A percentile compares a stretch with the other conserved stretches of the same genome.
Conservation (phyloP, 2,888 invertebrate genomes). For the Parapristionchus giblindavisi region DNA sequence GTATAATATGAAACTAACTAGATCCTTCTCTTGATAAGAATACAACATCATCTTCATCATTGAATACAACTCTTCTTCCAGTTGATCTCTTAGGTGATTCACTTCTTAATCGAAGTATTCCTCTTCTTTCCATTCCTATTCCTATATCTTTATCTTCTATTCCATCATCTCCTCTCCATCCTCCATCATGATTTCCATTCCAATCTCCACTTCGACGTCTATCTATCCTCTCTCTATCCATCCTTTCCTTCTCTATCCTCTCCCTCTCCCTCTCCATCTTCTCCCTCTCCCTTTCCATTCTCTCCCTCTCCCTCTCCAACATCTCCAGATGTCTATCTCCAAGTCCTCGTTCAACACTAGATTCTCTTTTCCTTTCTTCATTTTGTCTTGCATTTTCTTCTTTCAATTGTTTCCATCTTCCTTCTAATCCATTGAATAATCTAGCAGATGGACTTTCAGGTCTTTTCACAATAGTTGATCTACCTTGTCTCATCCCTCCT, state of each 20-base stretch:
- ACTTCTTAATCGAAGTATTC: slow-evolving; percentile 29
- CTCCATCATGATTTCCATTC: neutral
- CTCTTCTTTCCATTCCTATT: neutral
- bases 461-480: slow-evolving; percentile 23
- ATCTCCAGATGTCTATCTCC: slow-evolving; percentile 22
- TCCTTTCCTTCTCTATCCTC: slow-evolving; percentile 6
- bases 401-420: slow-evolving; percentile 37
- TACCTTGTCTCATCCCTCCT: neutral
- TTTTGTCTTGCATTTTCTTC: slow-evolving; percentile 28
- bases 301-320: slow-evolving; percentile 16
- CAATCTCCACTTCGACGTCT: neutral
- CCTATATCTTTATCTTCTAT: neutral
- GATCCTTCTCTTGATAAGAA: slow-evolving; percentile 23
- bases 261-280: neutral
- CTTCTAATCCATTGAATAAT: slow-evolving; percentile 37
- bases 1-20: too few relatives aligned
- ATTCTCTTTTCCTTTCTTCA: slow-evolving; percentile 22
- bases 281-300: neutral
- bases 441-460: slow-evolving; percentile 35
- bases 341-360: slow-evolving; percentile 1
- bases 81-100: slow-evolving; percentile 26
- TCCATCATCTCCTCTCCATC: neutral
- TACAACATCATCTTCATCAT: slow-evolving; percentile 36
- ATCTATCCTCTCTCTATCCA: neutral
- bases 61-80: slow-evolving; percentile 34